Base-by-base conservation (phyloP, 2,888 invertebrate genomes). In the Amblyjoppa proteus region DNA sequence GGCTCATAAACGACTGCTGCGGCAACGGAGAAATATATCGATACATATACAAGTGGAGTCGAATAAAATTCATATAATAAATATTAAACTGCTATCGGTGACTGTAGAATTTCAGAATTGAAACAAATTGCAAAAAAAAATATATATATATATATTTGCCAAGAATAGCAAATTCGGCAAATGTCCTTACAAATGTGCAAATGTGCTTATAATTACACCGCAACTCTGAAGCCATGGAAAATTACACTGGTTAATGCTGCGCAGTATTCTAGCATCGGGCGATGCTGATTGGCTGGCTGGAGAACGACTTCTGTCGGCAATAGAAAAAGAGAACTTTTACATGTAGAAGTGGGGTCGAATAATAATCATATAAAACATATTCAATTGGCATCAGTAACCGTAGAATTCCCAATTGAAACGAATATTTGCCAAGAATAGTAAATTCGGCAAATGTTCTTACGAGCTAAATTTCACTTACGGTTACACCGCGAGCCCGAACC, bases 201-300 rank as follows among this genome's bases (percentile, higher is more conserved):
- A 53, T 53, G 0, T 53, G 16, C 0, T 53, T 58, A 16, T 3
- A 6, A 11, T 38, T 41, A 28, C 28, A 25, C 45, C n/a, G 51
- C 34, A 34, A 74, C 45, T 25, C 34, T 28, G 16, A 74, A 16
- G 7, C 34, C 6, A 6, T 34, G 34, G 6, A 61, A 45, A 41
- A 41, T 41, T 3, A 61, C n/a, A 28, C 28, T 2, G 38, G 16
- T 9, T 61, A 49, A 75, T 28, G 28, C 20, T 45, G 6, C 20
- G n/a, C 6, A 4, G n/a, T 75, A 49, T n/a, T 20, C 51, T 34
- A 51, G 74, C 20, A 53, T 45, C 56, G n/a, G 53, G 73, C 41
- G n/a, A 41, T 20, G 51, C 51, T 20, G 53, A 6, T 34, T 53
- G 20, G 20, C 20, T 5, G n/a, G 20, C 51, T n/a, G 4, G 20